Percentiles rank a stretch among this genome's conserved stretches.
Conservation (phyloP, 2,113 vertebrate genomes). For the Junco hyemalis region DNA sequence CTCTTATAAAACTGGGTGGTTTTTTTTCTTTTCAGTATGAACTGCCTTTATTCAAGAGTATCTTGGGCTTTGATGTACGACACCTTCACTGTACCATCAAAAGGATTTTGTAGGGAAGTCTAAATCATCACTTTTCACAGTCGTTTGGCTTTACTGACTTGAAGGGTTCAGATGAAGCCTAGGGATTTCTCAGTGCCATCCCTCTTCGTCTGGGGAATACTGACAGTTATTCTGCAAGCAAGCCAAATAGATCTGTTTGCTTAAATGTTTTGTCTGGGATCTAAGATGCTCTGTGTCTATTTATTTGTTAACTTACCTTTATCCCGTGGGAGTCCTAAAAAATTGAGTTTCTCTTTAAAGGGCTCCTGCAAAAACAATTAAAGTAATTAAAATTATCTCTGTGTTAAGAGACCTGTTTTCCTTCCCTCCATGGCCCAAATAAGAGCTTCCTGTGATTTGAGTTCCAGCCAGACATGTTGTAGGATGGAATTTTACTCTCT, state of each 20-base stretch:
- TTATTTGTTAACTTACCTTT: background rate
- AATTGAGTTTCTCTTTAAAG: background rate
- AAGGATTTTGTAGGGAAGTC: background rate
- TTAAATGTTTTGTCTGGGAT: background rate
- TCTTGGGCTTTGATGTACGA: background rate
- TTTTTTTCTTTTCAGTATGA: background rate
- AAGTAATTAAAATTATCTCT: constrained; percentile 18
- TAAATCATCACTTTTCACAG: background rate
- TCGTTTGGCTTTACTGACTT: background rate
- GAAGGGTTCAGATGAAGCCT: background rate
- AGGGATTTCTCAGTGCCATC: background rate
- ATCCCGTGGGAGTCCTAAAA: background rate
- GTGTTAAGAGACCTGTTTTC: background rate
- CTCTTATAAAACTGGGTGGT: background rate
- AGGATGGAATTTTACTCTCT: background rate
- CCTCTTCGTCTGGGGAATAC: background rate
- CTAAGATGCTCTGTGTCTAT: background rate
- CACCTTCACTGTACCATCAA: background rate
- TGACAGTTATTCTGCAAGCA: background rate
- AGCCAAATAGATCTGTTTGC: background rate
- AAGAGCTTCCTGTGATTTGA: background rate
- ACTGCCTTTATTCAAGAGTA: background rate
- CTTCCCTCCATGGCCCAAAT: background rate
- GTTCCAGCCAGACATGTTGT: background rate
- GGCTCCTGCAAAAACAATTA: background rate